A percentile compares a stretch with the other conserved stretches of the same genome.
These are phyloP conservation scores for Graphium colonna DNA, from an alignment of 2,888 invertebrate genomes.

Conservation along the genomic window DNA sequence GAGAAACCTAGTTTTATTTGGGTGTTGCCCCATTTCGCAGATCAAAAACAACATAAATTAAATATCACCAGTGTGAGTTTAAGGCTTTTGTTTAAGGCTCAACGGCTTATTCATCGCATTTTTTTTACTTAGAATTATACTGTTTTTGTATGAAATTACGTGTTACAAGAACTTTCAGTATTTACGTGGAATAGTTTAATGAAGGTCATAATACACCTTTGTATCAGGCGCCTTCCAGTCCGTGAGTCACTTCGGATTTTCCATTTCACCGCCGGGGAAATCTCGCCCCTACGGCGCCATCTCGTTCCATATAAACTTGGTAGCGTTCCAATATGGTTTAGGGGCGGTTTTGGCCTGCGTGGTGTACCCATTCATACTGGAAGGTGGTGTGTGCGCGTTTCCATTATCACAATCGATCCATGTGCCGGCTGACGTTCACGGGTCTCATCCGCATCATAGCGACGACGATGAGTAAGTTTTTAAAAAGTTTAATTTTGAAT, in stretches of 20 bases:
- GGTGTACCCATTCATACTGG: conserved; percentile 13
- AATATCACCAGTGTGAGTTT: no score
- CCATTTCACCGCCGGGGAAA: conserved; percentile 10
- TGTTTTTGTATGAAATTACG: no score
- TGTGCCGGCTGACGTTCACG: conserved; percentile 29
- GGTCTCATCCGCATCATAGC: conserved; percentile 19
- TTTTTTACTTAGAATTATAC: no score
- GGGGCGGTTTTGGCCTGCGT: conserved; percentile 7
- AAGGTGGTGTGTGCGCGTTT: neutral
- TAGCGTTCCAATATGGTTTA: conserved; percentile 14
- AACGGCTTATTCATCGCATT: no score
- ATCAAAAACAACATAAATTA: no score
- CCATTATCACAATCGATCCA: conserved; percentile 17
- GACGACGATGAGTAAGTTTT: conserved; percentile 25
- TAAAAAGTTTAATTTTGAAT: neutral
- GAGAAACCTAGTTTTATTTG: no score
- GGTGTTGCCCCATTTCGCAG: no score
- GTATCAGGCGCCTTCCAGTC: conserved; percentile 5
- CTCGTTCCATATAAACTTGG: conserved; percentile 7
- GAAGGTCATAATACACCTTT: neutral
- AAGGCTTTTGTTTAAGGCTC: no score
- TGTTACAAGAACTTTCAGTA: no score
- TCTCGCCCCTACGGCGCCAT: conserved; percentile 1
- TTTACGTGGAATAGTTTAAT: neutral
- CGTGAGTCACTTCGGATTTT: conserved; percentile 16